Percentiles rank a stretch among this genome's conserved stretches.
These are phyloP conservation scores for Trichoplusia ni DNA, from an alignment of 1,140 invertebrate species.

Conservation along the genomic window DNA sequence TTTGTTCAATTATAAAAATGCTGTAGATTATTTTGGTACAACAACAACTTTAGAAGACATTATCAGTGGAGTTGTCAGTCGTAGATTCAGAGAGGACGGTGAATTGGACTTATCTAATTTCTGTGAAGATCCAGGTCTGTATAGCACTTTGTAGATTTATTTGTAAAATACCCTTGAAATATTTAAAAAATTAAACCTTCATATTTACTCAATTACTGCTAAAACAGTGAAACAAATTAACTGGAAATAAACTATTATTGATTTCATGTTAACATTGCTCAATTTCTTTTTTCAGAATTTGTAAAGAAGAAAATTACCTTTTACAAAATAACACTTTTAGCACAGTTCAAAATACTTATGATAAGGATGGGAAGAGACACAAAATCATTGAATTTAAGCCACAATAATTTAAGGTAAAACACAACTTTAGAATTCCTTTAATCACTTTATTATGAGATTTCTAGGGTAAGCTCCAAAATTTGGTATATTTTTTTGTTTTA, in stretches of 20 bases:
- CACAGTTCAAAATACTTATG: conserved; percentile 70
- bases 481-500: no score
- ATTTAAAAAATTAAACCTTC: no score
- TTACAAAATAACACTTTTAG: conserved; percentile 57
- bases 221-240: no score
- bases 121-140: conserved; percentile 62
- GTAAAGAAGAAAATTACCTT: conserved; percentile 57
- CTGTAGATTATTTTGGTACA: conserved; percentile 57
- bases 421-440: no score
- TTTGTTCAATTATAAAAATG: conserved; percentile 65
- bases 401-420: conserved; percentile 69
- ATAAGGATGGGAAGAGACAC: conserved; percentile 66
- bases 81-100: conserved; percentile 55
- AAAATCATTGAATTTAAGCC: conserved; percentile 62
- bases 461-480: no score
- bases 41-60: conserved; percentile 60
- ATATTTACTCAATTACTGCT: no score
- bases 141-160: background rate
- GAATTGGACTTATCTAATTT: conserved; percentile 68
- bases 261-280: background rate
- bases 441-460: background rate
- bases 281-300: conserved; percentile 42
- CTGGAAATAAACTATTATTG: no score
- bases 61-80: conserved; percentile 52
- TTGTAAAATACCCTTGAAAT: no score